A percentile compares a stretch with the other conserved stretches of the same genome.
Evolutionary conservation across 2,888 invertebrate genomes (phyloP).

Genomic region (Boloria euphrosyne): DNA sequence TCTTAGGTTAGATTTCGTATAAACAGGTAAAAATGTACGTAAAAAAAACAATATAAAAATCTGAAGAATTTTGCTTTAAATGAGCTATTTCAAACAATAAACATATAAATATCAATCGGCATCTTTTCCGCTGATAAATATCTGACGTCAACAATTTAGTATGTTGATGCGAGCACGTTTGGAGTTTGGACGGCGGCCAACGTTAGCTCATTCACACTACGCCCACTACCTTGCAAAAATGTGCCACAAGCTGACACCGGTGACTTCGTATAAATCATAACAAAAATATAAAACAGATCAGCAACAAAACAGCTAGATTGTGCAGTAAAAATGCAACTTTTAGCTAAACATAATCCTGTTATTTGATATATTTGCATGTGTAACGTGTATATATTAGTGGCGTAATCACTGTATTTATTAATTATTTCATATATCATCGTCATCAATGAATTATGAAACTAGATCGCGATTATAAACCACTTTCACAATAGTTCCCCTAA

Average conservation of each 20-base stretch:
- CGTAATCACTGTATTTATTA: conserved; percentile 9
- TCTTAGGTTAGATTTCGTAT: no score
- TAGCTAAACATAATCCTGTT: neutral
- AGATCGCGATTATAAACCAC: conserved; percentile 23
- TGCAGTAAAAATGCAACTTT: neutral
- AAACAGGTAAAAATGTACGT: conserved; percentile 28
- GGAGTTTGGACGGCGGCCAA: conserved; percentile 74
- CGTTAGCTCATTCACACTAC: conserved; percentile 75
- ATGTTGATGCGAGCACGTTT: conserved; percentile 59
- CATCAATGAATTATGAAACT: conserved; percentile 25
- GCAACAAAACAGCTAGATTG: conserved; percentile 3
- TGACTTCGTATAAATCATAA: conserved; percentile 38
- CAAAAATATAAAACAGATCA: conserved; percentile 8
- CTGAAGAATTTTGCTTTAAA: neutral
- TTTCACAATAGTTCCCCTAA: conserved; percentile 9
- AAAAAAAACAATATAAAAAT: no score
- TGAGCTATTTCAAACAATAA: conserved; percentile 4
- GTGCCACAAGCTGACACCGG: conserved; percentile 47
- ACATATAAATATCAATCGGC: conserved; percentile 32
- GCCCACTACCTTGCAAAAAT: conserved; percentile 63
- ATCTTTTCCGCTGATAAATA: conserved; percentile 46
- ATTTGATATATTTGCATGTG: neutral
- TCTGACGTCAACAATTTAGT: conserved; percentile 60
- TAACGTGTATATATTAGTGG: neutral
- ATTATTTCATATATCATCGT: neutral